These are phyloP conservation scores for Picathartes gymnocephalus DNA, from an alignment of 2,113 vertebrate genomes.

Conservation along the genomic window DNA sequence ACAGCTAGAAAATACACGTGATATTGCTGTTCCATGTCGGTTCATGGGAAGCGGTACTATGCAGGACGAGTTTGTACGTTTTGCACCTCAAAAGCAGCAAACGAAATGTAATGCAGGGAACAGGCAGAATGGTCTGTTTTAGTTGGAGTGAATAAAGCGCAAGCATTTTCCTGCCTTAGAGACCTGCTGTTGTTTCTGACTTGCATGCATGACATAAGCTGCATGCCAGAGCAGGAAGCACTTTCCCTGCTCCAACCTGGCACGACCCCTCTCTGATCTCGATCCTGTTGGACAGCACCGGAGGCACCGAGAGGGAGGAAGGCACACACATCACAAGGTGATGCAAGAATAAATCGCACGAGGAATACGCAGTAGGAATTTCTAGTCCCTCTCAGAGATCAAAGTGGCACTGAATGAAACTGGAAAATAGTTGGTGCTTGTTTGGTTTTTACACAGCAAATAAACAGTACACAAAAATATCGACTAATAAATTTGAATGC, in stretches of 20 bases:
- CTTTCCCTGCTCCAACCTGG: not conserved
- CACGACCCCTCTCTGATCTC: not conserved
- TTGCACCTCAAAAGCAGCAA: not conserved
- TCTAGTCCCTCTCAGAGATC: not conserved
- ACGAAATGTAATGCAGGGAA: fast-evolving
- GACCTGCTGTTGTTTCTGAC: not conserved
- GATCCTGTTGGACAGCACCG: not conserved
- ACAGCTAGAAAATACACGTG: fast-evolving
- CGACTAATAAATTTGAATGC: not conserved
- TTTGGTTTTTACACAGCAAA: not conserved
- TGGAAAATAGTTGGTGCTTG: not conserved
- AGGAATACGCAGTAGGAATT: not conserved
- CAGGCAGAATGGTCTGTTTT: not conserved
- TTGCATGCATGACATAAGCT: not conserved
- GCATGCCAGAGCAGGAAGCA: not conserved
- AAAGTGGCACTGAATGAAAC: not conserved
- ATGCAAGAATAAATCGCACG: not conserved
- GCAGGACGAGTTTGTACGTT: too few relatives aligned
- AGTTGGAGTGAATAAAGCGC: not conserved
- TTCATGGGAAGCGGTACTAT: fast-evolving
- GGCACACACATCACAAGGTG: not conserved
- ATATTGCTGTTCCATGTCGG: fast-evolving
- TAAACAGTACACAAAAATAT: not conserved
- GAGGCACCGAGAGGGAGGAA: not conserved
- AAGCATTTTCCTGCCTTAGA: not conserved